Percentiles rank a stretch among this genome's conserved stretches.
phyloP scores from a whole-genome alignment of 2,888 invertebrate genomes.

The Ferrisia virgata region DNA sequence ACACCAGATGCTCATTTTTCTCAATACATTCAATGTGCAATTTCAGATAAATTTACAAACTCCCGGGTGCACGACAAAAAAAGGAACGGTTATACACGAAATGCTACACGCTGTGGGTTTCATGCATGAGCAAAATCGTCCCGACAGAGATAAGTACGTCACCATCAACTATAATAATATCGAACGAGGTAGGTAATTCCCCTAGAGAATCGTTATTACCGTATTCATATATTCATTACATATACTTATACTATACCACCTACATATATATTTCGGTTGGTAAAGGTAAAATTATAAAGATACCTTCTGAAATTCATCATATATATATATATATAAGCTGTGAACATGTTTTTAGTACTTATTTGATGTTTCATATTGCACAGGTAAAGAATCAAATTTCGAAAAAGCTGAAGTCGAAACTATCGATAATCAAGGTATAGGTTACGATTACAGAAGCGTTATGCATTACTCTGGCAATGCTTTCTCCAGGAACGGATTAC shows the following conservation, averaged over 20 bases:
- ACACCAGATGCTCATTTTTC: too few relatives aligned
- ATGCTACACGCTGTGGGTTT: constrained; percentile 77
- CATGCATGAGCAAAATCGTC: constrained; percentile 77
- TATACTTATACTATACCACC: not conserved
- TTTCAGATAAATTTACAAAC: constrained; percentile 64
- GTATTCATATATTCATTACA: too few relatives aligned
- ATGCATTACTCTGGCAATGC: constrained; percentile 80
- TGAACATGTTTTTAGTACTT: too few relatives aligned
- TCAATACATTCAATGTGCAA: not conserved
- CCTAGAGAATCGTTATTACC: not conserved
- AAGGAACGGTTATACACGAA: constrained; percentile 75
- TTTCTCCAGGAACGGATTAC: constrained; percentile 68
- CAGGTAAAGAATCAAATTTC: constrained; percentile 68
- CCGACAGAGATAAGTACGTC: constrained; percentile 69
- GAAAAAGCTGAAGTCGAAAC: constrained; percentile 61
- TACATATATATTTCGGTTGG: too few relatives aligned
- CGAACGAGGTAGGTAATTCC: constrained; percentile 61
- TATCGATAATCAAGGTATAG: constrained; percentile 66
- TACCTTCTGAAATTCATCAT: too few relatives aligned
- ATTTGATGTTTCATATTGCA: not conserved
- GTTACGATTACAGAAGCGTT: constrained; percentile 76
- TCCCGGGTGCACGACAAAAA: constrained; percentile 68
- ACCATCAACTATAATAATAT: constrained; percentile 68
- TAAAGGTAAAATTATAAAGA: not conserved
- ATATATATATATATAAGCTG: too few relatives aligned